Conservation (phyloP, 2,888 invertebrate genomes). For the Nezara viridula region DNA sequence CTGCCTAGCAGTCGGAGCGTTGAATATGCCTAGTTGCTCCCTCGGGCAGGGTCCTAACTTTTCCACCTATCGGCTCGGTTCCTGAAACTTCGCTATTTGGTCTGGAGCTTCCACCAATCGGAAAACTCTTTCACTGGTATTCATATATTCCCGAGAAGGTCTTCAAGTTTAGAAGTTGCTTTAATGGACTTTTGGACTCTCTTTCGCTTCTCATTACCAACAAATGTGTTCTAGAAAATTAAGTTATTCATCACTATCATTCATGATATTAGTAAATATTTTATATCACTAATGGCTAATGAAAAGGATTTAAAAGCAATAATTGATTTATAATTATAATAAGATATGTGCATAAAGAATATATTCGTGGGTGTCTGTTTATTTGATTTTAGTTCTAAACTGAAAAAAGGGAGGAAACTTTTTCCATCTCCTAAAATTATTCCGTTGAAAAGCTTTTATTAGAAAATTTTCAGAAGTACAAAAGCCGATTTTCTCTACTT, state of each 20-base stretch:
- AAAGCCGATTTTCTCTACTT: not conserved
- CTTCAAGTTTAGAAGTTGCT: not conserved
- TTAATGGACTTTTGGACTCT: constrained; percentile 2
- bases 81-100: constrained; percentile 23
- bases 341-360: no score
- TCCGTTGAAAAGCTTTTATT: not conserved
- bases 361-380: no score
- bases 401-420: no score
- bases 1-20: not conserved
- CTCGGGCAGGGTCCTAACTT: not conserved
- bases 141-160: not conserved
- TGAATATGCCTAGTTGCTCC: not conserved
- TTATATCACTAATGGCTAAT: no score
- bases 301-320: no score
- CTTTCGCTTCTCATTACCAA: not conserved
- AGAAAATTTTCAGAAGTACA: not conserved
- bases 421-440: not conserved
- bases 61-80: not conserved
- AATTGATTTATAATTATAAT: no score
- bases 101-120: not conserved
- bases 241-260: not conserved
- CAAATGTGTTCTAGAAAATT: not conserved
- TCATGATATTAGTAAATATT: no score
- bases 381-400: no score
- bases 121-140: not conserved